Conservation (phyloP, 1,140 invertebrate genomes). For the Sycophila sp. region DNA sequence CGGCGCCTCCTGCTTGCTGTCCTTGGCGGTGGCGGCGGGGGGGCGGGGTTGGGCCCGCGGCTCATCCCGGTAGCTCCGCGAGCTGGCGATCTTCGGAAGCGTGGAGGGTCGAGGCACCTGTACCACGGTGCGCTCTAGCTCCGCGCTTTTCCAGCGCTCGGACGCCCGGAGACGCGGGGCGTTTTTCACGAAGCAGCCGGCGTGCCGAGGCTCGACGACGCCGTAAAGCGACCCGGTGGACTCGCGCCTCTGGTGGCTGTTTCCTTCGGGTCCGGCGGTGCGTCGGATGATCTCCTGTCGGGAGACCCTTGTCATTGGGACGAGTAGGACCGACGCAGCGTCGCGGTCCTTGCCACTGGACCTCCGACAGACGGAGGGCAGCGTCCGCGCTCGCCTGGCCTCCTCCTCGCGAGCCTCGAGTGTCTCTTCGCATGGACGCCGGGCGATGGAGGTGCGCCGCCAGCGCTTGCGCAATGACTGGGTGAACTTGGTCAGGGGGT, state of each 20-base stretch:
- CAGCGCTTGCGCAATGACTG: slow-evolving; percentile 39
- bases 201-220: slow-evolving; percentile 1
- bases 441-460: slow-evolving; percentile 22
- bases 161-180: slow-evolving; percentile 17
- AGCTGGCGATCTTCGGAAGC: slow-evolving; percentile 53
- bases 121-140: background rate
- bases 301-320: slow-evolving; percentile 46
- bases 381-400: slow-evolving; percentile 46
- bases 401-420: too few species aligned
- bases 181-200: slow-evolving; percentile 44
- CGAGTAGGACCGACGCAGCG: slow-evolving; percentile 2
- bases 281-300: slow-evolving; percentile 59
- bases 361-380: slow-evolving; percentile 51
- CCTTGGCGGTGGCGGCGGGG: slow-evolving; percentile 41
- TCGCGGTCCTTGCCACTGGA: slow-evolving; percentile 27
- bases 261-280: slow-evolving; percentile 41
- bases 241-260: background rate
- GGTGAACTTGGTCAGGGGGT: slow-evolving; percentile 38
- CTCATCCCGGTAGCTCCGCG: background rate
- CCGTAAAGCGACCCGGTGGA: background rate
- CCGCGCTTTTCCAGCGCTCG: slow-evolving; percentile 20
- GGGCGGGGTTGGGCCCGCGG: background rate
- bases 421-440: background rate
- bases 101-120: slow-evolving; percentile 52
- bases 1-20: slow-evolving; percentile 52